Conservation (phyloP, 2,797 vertebrate genomes). For the Uromys caudimaculatus region DNA sequence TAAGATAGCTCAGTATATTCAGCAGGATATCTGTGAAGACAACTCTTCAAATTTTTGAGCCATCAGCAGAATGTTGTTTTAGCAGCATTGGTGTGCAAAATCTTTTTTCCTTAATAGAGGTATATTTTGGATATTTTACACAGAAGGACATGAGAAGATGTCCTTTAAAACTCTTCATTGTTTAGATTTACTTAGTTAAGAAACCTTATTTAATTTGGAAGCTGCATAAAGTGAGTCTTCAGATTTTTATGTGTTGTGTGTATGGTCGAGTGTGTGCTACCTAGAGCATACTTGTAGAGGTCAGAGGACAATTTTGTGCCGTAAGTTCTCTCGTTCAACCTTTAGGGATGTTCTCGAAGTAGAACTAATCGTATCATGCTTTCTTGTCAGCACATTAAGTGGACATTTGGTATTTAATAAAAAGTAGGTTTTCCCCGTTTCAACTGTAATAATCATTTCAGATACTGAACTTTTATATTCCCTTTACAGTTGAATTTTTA, state of each 20-base stretch:
- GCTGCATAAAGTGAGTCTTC: background rate
- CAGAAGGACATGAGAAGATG: background rate
- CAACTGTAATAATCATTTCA: constrained; percentile 21
- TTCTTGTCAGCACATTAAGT: background rate
- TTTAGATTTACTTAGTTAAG: constrained; percentile 58
- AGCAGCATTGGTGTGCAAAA: constrained; percentile 32
- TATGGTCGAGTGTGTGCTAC: background rate
- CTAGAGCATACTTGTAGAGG: background rate
- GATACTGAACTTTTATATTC: constrained; percentile 55
- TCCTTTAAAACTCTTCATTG: background rate
- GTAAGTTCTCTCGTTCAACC: background rate
- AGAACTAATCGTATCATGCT: background rate
- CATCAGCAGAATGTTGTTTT: constrained; percentile 8
- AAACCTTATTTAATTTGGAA: constrained; percentile 9
- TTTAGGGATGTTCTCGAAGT: background rate
- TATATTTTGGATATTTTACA: background rate
- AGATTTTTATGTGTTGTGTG: background rate
- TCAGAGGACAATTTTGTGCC: background rate
- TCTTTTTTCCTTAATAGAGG: constrained; percentile 50
- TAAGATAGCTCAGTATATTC: constrained; percentile 9
- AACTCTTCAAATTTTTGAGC: constrained; percentile 24
- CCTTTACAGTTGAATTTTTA: constrained; percentile 23
- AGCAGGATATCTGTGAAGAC: constrained; percentile 30
- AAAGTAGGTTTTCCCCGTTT: background rate
- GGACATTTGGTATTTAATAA: background rate